Percentiles rank a stretch among this genome's conserved stretches.
Evolutionary conservation across 2,797 vertebrate species (phyloP).

Genomic region (Ctenochaetus hawaiiensis): DNA sequence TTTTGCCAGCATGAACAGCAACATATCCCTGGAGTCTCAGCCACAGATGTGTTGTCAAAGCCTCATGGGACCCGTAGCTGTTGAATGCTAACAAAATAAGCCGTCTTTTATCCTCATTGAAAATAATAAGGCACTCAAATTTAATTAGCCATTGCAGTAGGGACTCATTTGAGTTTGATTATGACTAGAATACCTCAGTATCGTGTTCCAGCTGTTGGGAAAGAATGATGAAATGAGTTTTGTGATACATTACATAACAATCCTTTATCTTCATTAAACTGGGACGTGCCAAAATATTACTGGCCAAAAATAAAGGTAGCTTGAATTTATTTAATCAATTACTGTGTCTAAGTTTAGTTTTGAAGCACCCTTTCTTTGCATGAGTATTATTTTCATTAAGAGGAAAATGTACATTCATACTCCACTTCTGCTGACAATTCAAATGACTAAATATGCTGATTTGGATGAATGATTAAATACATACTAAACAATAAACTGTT

Average conservation of each 20-base stretch:
- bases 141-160: not conserved
- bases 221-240: not conserved
- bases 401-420: not conserved
- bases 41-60: not conserved
- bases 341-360: not conserved
- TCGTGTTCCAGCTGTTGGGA: not conserved
- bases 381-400: not conserved
- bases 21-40: not conserved
- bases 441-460: too few relatives aligned
- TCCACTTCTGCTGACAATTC: too few relatives aligned
- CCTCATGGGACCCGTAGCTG: not conserved
- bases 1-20: constrained; percentile 10
- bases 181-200: not conserved
- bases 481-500: too few relatives aligned
- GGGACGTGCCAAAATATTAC: not conserved
- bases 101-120: constrained; percentile 9
- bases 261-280: not conserved
- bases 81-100: constrained; percentile 8
- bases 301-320: not conserved
- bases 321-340: not conserved
- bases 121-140: constrained; percentile 4
- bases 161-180: not conserved
- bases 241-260: not conserved
- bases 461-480: too few relatives aligned
- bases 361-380: not conserved